Conservation (phyloP, 1,140 invertebrate species). For the Lasioglossum albipes region DNA sequence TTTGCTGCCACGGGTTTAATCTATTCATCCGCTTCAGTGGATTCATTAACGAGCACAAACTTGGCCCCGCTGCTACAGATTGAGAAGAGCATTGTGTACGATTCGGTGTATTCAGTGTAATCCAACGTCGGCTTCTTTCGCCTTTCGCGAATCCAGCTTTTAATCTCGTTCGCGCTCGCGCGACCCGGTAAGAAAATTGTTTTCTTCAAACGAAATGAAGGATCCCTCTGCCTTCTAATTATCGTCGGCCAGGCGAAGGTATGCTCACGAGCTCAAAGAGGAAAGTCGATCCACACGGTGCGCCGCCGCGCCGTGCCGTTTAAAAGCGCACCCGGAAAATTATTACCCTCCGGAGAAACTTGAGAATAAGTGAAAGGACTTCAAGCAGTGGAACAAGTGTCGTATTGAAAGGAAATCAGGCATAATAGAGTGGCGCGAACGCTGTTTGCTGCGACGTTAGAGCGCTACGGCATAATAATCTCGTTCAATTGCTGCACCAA, state of each 20-base stretch:
- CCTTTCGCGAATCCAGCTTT: too few relatives aligned
- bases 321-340: constrained; percentile 9
- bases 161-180: too few relatives aligned
- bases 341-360: not conserved
- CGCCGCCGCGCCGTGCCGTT: not conserved
- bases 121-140: too few relatives aligned
- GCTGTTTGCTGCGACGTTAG: too few relatives aligned
- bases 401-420: constrained; percentile 14
- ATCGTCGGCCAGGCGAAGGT: not conserved
- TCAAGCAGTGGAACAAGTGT: constrained; percentile 13
- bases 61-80: too few relatives aligned
- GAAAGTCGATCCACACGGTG: not conserved
- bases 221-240: constrained; percentile 9
- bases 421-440: constrained; percentile 13
- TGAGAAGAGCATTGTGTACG: too few relatives aligned
- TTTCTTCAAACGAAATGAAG: not conserved
- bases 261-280: constrained; percentile 4
- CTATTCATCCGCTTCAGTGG: too few relatives aligned
- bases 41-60: too few relatives aligned
- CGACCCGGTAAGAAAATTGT: constrained; percentile 27
- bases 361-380: constrained; percentile 15
- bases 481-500: too few relatives aligned
- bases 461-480: too few relatives aligned
- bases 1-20: too few relatives aligned
- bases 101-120: too few relatives aligned